Evolutionary conservation across 53 echinoderm and acorn worm genomes (phyloP), one percentile per base, ranked within the genome.

Genomic region (Echinometra lucunter): DNA sequence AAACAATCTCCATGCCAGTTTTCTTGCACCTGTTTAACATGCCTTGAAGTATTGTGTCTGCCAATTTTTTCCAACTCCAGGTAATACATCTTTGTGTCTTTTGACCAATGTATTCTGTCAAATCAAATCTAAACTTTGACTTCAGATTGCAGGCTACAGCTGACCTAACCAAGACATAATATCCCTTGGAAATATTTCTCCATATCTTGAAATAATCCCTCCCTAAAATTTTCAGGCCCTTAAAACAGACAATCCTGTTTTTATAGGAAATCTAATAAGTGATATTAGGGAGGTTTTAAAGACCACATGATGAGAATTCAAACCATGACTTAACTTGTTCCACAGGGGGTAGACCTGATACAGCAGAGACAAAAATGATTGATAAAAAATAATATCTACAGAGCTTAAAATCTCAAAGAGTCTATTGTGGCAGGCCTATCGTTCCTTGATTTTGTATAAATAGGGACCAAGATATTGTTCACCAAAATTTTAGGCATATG

Each of bases 31-130:
- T 81, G 81, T 81, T 81, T 6, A 81, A 13, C 34, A 3, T 81
- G 40, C 44, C 44, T 81, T 81, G 21, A 81, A 37, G 44, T 19
- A 5, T 81, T 44, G 25, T 40, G 44, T 44, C 38, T 42, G 21
- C 6, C 44, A 9, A 81, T 42, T 42, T 19, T 42, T 81, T 81
- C 38, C 44, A 19, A 38, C 44, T 81, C 81, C 9, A 81, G 40
- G 81, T 44, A 81, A 81, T 81, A 12, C 81, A 81, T 44, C 81
- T 81, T 81, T 81, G 81, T 81, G 81, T 81, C 81, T 81, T 81
- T 44, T 23, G 44, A 81, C 21, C 19, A 40, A 4, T 44, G 21
- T 8, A 44, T 42, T 44, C 34, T 42, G 38, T 81, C 81, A 81
- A 44, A 44, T 81, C 81, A 81, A 42, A 38, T 81, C 44, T 25